phyloP scores from a whole-genome alignment of 1,140 invertebrate genomes.

The Cydia fagiglandana region DNA sequence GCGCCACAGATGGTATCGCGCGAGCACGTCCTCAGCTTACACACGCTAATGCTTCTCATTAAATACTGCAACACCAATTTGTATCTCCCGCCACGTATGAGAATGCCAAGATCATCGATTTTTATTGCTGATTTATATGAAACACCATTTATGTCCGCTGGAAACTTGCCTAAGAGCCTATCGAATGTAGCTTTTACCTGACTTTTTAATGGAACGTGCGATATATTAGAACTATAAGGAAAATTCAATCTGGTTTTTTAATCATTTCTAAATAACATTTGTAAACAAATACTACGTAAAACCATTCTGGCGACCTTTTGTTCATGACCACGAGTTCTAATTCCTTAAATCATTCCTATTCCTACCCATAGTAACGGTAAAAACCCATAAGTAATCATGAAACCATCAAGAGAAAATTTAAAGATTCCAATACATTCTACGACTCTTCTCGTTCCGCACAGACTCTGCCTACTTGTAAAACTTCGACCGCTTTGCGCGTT shows the following conservation, averaged over 20 bases:
- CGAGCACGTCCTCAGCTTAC: constrained; percentile 42
- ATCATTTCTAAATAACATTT: not conserved
- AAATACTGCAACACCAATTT: constrained; percentile 52
- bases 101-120: constrained; percentile 36
- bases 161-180: not conserved
- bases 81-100: constrained; percentile 43
- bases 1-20: constrained; percentile 50
- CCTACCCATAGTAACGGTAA: too few relatives aligned
- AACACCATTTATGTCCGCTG: constrained; percentile 31
- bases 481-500: too few relatives aligned
- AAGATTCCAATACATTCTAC: too few relatives aligned
- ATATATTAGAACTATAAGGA: not conserved
- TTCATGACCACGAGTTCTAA: too few relatives aligned
- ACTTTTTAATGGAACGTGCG: not conserved
- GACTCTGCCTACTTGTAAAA: too few relatives aligned
- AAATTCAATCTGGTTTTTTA: not conserved
- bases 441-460: too few relatives aligned
- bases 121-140: constrained; percentile 39
- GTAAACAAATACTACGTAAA: not conserved
- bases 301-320: not conserved
- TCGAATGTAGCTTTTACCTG: not conserved
- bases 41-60: constrained; percentile 59
- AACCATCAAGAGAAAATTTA: too few relatives aligned
- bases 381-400: too few relatives aligned
- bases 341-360: too few relatives aligned